These are phyloP conservation scores for Struthidea cinerea DNA, from an alignment of 2,113 vertebrate genomes.

Conservation along the genomic window DNA sequence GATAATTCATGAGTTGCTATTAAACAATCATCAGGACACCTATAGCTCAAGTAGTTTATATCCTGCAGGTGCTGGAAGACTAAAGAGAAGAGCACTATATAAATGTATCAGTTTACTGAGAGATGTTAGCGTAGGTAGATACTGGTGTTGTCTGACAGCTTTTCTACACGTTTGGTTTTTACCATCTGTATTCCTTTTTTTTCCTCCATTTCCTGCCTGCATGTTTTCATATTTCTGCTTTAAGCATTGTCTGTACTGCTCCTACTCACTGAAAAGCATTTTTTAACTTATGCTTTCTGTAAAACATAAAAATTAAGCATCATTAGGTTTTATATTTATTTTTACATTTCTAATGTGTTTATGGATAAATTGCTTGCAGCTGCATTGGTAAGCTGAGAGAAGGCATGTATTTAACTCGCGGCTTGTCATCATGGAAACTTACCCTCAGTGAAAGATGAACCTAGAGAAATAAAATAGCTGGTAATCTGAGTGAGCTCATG, in stretches of 20 bases:
- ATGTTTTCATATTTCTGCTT: not conserved
- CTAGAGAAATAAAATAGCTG: constrained; percentile 15
- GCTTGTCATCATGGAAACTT: constrained; percentile 13
- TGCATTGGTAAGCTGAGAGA: not conserved
- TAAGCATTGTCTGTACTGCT: not conserved
- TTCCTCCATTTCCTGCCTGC: not conserved
- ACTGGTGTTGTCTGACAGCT: not conserved
- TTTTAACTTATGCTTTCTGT: not conserved
- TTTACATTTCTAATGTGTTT: not conserved
- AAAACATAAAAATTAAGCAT: not conserved
- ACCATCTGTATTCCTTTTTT: not conserved
- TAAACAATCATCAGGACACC: not conserved
- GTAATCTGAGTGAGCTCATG: not conserved
- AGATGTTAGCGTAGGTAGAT: not conserved
- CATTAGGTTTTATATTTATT: not conserved
- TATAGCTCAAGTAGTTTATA: not conserved
- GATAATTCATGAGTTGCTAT: not conserved
- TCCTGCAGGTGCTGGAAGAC: not conserved
- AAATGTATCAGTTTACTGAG: not conserved
- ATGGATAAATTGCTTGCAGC: not conserved
- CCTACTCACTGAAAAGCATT: not conserved
- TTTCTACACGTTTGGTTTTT: not conserved
- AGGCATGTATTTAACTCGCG: not conserved
- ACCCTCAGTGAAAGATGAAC: constrained; percentile 17
- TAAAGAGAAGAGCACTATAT: not conserved